Percentiles rank a stretch among this genome's conserved stretches.
Evolutionary conservation across 2,797 vertebrate genomes (phyloP).

Genomic region (Pitangus sulphuratus): DNA sequence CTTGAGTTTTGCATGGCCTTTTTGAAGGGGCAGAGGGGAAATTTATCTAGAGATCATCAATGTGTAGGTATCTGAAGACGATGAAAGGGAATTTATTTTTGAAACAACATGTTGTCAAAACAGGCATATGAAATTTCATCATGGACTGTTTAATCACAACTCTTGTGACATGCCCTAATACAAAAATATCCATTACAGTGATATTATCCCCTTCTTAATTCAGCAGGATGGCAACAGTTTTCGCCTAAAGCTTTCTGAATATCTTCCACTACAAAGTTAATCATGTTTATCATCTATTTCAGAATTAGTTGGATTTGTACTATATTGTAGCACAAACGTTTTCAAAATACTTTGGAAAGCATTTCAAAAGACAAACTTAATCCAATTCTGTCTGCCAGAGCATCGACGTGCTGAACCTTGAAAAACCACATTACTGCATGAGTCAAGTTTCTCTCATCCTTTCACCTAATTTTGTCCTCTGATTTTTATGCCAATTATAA

Average conservation of each 20-base stretch:
- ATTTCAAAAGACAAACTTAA: slow-evolving; percentile 12
- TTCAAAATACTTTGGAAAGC: slow-evolving; percentile 26
- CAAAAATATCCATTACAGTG: slow-evolving; percentile 32
- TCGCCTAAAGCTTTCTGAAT: neutral
- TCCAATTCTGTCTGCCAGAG: neutral
- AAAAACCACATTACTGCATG: neutral
- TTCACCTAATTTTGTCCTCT: slow-evolving; percentile 18
- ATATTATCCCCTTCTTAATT: slow-evolving; percentile 20
- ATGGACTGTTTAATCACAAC: neutral
- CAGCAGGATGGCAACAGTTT: neutral
- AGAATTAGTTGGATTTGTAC: slow-evolving; percentile 16
- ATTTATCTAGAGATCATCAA: neutral
- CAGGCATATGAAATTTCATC: slow-evolving; percentile 15
- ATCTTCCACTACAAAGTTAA: slow-evolving; percentile 16
- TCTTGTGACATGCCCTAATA: neutral
- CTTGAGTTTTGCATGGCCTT: neutral
- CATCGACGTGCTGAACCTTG: neutral
- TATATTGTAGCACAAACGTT: slow-evolving; percentile 26
- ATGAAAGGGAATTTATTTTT: slow-evolving; percentile 61
- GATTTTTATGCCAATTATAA: neutral
- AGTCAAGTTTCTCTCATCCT: slow-evolving; percentile 30
- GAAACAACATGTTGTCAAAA: slow-evolving; percentile 35
- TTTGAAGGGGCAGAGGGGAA: neutral
- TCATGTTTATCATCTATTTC: neutral
- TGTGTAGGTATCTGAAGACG: neutral